Base-by-base conservation (phyloP, 2,113 vertebrate genomes). In the Orientallactaga bullata region DNA sequence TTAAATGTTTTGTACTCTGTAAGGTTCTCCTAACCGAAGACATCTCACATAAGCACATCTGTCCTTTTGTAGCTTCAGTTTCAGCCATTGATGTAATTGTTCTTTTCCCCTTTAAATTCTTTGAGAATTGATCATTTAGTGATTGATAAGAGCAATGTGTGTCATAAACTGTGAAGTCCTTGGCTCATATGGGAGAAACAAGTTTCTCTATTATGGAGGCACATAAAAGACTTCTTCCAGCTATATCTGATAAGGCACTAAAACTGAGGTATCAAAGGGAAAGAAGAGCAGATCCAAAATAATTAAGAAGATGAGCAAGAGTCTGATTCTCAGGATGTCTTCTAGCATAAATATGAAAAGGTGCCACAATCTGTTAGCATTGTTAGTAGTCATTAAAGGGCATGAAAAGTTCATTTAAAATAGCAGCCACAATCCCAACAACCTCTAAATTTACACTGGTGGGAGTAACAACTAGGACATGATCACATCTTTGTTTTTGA, bases 401-500 rank as follows among this genome's bases (percentile, higher is more conserved):
- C 15, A 60, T 23, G 18, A 74, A 65, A 89, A 61, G 3, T 71
- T 42, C 17, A 82, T 88, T 78, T 55, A 55, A 68, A 81, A 78
- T 0, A 68, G 30, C 26, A 73, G 39, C 72, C 32, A 39, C 21
- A 79, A 35, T 51, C 28, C 42, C 39, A 51, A 76, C 0, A 32
- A 60, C 24, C 58, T 61, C 58, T 90, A n/a, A 85, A 90, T 26
- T 47, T n/a, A 71, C 7, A 47, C 8, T 9, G 32, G 32, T 28
- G 3, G 55, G 5, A 47, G 13, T 9, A 69, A 68, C 42, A 21
- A 18, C 21, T 73, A 61, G 26, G 32, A 71, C 63, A 86, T 86
- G 39, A 66, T 35, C 72, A 11, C 28, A 72, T 80, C 87, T 94
- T 93, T 94, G 90, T 61, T 91, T 95, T 20, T 74, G 88, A 93